phyloP scores from a whole-genome alignment of 2,797 vertebrate species.

The Sylvia borin region DNA sequence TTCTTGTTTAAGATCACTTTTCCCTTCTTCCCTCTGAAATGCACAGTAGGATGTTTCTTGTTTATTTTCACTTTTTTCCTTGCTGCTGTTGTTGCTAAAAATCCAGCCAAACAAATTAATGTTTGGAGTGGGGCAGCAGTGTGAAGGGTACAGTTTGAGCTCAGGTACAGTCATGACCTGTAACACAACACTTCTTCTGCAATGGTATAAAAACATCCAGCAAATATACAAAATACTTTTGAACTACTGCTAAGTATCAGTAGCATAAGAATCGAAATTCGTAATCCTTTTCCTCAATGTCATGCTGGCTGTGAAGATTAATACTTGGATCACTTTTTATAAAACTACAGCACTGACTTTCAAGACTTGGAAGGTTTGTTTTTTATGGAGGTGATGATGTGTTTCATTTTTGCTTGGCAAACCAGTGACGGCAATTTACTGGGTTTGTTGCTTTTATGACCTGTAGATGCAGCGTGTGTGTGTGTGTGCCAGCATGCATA shows the following conservation, averaged over 20 bases:
- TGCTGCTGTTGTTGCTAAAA: not conserved
- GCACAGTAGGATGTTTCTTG: not conserved
- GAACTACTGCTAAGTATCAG: not conserved
- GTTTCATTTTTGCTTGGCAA: slow-evolving; percentile 19
- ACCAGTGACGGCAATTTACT: not conserved
- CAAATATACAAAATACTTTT: not conserved
- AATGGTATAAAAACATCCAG: not conserved
- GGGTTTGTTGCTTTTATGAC: slow-evolving; percentile 49
- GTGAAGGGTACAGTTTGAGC: not conserved
- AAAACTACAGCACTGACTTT: not conserved
- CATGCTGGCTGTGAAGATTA: not conserved
- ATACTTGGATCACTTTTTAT: not conserved
- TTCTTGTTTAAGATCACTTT: not conserved
- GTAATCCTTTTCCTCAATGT: not conserved
- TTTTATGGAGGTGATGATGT: not conserved
- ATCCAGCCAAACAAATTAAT: not conserved
- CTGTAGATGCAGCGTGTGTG: not conserved
- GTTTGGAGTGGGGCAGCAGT: not conserved
- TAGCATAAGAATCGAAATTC: not conserved
- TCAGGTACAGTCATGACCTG: not conserved
- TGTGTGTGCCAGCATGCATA: not conserved
- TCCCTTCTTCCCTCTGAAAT: not conserved
- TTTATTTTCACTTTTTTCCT: not conserved
- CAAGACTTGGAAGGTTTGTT: not conserved
- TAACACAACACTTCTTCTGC: not conserved